Base-by-base conservation (phyloP, 2,797 vertebrate genomes). In the Pipistrellus pygmaeus region DNA sequence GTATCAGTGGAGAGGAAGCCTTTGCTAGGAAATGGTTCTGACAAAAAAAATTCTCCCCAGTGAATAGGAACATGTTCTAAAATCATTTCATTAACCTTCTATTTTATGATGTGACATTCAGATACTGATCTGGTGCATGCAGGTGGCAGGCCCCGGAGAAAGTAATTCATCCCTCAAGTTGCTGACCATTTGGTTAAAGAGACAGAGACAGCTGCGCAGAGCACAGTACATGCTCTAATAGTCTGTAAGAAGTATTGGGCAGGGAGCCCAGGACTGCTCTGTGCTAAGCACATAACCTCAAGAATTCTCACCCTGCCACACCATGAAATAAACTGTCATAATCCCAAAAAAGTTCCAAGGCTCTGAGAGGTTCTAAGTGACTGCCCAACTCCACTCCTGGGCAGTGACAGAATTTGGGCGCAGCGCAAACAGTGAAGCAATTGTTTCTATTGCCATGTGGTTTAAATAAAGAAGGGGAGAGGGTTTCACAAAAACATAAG, bases 361-460 rank as follows among this genome's bases (percentile, higher is more conserved):
- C 21, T 73, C 75, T 94, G 60, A 81, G 48, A 93, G 60, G 23
- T 83, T 94, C 72, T 75, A 51, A 80, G 30, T 53, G 71, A 92
- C 27, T 73, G 30, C 53, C 35, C 66, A 84, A 62, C 76, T 72
- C 18, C n/a, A 91, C 35, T 76, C 57, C 60, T 62, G 60, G 27
- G 5, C 23, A 14, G 35, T 60, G 83, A 88, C 23, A 92, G 51
- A 88, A 92, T 85, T 25, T 64, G 85, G 93, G 66, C 46, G 55
- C 68, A 93, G 66, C 46, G 77, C 46, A 44, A 32, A 82, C 64
- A 77, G 10, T 32, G 73, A 96, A 72, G 48, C 62, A 66, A 84
- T 78, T 89, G 35, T 44, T 89, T 90, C 73, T 82, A 32, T 53
- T 84, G 76, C 38, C 41, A 62, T 2, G 57, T 66, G 90, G 82